Percentiles rank a stretch among this genome's conserved stretches.
These are phyloP conservation scores for Patagioenas fasciata DNA, from an alignment of 2,113 vertebrate species.

Conservation along the genomic window DNA sequence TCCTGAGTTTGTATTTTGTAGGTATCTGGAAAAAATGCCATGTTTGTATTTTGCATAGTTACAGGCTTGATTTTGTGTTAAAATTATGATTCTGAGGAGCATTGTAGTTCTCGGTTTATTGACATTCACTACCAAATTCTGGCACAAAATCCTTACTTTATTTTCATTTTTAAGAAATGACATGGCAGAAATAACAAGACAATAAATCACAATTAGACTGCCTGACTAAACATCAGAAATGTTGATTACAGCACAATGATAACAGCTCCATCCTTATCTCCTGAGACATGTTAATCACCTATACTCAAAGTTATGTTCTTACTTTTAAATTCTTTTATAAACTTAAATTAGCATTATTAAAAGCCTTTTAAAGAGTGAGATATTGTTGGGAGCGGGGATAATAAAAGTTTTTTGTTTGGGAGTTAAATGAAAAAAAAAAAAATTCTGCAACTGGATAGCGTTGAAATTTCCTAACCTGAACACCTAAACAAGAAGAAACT, in stretches of 20 bases:
- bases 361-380: background rate
- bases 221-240: constrained; percentile 8
- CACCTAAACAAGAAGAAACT: background rate
- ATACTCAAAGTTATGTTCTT: background rate
- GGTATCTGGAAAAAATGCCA: background rate
- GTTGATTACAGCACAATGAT: background rate
- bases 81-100: background rate
- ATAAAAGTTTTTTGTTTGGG: background rate
- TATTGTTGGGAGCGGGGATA: background rate
- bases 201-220: constrained; percentile 43
- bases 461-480: background rate
- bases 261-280: background rate
- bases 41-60: background rate
- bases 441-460: background rate
- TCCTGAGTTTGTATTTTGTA: background rate
- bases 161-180: constrained; percentile 14
- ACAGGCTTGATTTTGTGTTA: background rate
- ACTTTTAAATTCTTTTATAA: background rate
- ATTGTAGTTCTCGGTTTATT: background rate
- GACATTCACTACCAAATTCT: constrained; percentile 15
- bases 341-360: background rate
- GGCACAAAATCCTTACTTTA: background rate
- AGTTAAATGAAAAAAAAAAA: background rate
- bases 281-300: background rate
- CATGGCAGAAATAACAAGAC: constrained; percentile 13